Evolutionary conservation across 30 jellyfish, hydroid and myxozoan species (phyloP), one percentile per base, ranked within the genome.

Genomic region (Aurelia aurita complex sp. Pacific): DNA sequence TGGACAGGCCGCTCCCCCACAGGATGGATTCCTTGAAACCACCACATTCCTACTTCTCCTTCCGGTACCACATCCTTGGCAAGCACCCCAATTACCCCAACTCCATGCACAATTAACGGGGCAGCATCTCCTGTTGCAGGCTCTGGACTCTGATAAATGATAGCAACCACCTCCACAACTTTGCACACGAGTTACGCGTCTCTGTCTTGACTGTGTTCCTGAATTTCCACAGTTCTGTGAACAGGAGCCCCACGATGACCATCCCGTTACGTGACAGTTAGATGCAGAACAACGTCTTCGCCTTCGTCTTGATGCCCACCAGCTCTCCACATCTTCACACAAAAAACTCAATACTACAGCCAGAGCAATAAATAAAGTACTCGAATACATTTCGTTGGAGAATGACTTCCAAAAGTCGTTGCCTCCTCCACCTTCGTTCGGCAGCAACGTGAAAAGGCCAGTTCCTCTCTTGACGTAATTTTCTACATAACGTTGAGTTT

Each of bases 41-140:
- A 53, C 81, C 6, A 90, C 81, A 59, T n/a, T 76, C 35, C 97
- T 77, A 16, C 69, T 52, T 66, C 90, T 79, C 23, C 77, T 62
- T 16, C 95, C 92, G 16, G 69, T 46, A 14, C 97, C 96, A 84
- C 97, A 90, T 34, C 97, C 97, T 17, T 16, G 76, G 51, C 97
- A 90, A 14, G 89, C 80, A 79, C 97, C 89, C 97, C 97, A 90
- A 38, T 85, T 64, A 11, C 88, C 63, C 95, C 87, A 90, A 29
- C 38, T n/a, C 87, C 88, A 90, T 14, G 88, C 87, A 36, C 97
- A 90, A 52, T 69, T 65, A 2, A 76, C 85, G n/a, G 97, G 97
- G 52, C 97, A 90, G 73, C 97, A 90, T 64, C 38, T 78, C 50
- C 97, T 42, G 64, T 90, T 90, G 69, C 97, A 90, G 14, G 74